Conservation (phyloP, 1,140 invertebrate genomes). For the Diabrotica undecimpunctata region DNA sequence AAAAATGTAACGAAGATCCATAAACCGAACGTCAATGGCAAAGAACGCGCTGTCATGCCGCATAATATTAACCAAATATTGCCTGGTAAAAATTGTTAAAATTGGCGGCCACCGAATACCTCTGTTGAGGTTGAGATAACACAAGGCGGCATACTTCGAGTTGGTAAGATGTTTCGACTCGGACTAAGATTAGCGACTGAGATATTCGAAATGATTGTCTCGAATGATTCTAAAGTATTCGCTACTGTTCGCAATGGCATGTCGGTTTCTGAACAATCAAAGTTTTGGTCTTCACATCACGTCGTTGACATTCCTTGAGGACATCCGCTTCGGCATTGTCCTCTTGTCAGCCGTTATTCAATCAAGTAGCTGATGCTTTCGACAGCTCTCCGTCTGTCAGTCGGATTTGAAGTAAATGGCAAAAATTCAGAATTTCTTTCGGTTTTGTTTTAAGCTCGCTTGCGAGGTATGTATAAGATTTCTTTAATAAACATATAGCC, state of each 20-base stretch:
- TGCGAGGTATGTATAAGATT: no score
- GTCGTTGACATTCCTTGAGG: constrained; percentile 39
- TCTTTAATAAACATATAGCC: no score
- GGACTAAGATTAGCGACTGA: constrained; percentile 8
- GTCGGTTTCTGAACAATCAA: constrained; percentile 27
- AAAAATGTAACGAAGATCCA: no score
- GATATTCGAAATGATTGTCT: constrained; percentile 14
- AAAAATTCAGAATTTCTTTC: background rate
- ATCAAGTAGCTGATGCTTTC: constrained; percentile 29
- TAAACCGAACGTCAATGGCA: no score
- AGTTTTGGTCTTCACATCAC: constrained; percentile 33
- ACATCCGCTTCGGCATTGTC: constrained; percentile 38
- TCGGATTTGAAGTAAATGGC: background rate
- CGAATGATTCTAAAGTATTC: constrained; percentile 8
- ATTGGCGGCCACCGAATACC: no score
- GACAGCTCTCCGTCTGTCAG: constrained; percentile 4
- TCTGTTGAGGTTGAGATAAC: no score
- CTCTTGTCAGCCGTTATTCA: constrained; percentile 41
- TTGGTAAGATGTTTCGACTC: background rate
- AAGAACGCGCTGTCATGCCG: no score
- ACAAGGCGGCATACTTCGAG: background rate
- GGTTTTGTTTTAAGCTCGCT: background rate
- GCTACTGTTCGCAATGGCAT: constrained; percentile 16
- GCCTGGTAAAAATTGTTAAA: no score
- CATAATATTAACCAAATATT: no score